Percentiles rank a stretch among this genome's conserved stretches.
phyloP scores from a whole-genome alignment of 2,888 invertebrate species.

The Podabrus alpinus region DNA sequence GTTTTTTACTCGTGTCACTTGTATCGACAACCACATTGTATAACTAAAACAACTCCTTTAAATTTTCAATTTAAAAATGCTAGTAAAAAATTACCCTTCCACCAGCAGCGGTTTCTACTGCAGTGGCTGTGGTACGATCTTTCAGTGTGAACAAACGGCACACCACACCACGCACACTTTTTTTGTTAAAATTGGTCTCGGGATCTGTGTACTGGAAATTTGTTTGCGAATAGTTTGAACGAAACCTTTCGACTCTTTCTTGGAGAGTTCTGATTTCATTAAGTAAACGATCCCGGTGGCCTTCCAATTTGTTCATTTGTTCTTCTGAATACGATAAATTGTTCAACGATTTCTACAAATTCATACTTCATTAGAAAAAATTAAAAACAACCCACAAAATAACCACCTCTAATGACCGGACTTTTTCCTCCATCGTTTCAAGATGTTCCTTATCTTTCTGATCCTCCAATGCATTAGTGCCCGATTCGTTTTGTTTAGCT shows the following conservation, averaged over 20 bases:
- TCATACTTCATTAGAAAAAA: slow-evolving; percentile 41
- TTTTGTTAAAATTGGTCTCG: slow-evolving; percentile 66
- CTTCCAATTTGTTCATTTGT: slow-evolving; percentile 60
- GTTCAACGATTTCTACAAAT: slow-evolving; percentile 55
- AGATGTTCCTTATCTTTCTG: slow-evolving; percentile 66
- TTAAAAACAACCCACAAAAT: slow-evolving; percentile 14
- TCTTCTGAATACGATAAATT: slow-evolving; percentile 67
- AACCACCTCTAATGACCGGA: slow-evolving; percentile 63
- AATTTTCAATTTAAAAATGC: background rate
- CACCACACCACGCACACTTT: slow-evolving; percentile 75
- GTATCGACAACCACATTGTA: slow-evolving; percentile 91
- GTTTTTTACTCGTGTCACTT: slow-evolving; percentile 80
- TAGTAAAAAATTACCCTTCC: slow-evolving; percentile 66
- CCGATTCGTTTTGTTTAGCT: slow-evolving; percentile 69
- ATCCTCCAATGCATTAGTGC: slow-evolving; percentile 69
- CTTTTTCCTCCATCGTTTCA: slow-evolving; percentile 61
- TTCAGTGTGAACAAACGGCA: slow-evolving; percentile 77
- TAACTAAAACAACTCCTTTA: slow-evolving; percentile 64
- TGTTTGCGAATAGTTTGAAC: slow-evolving; percentile 61
- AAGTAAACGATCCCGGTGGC: slow-evolving; percentile 58
- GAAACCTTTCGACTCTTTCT: slow-evolving; percentile 63
- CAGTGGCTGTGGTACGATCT: slow-evolving; percentile 72
- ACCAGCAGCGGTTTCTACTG: slow-evolving; percentile 85
- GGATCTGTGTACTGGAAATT: slow-evolving; percentile 80
- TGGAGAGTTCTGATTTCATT: slow-evolving; percentile 61